Base-by-base conservation (phyloP, 2,797 vertebrate genomes). In the Enteromius radiatus region DNA sequence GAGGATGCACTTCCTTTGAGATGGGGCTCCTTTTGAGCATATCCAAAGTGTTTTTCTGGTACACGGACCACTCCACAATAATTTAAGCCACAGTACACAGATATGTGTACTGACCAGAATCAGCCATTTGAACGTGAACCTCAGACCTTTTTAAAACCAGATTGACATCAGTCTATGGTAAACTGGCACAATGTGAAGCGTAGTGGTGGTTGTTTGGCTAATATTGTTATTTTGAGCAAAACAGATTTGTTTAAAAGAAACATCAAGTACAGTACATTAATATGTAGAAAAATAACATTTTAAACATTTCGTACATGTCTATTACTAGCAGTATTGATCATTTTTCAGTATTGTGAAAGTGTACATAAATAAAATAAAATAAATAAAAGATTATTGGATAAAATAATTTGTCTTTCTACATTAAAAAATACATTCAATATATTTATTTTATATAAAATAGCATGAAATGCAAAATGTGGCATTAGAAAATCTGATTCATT, bases 1-100 rank as follows among this genome's bases (percentile, higher is more conserved):
- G 90, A 91, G 90, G 90, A 89, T 88, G 86, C 83, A 84, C 87
- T 89, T 86, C 85, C 90, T 91, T 91, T 91, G 90, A 91, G 89
- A 87, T 76, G 61, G 70, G 67, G 73, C 83, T 90, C 85, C 89
- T 90, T 90, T 91, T 91, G 90, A 90, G 90, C 89, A 91, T 88
- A 89, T 87, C 90, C 89, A 89, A 88, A 90, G 86, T 90, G 87
- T 89, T 88, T 87, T 88, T 85, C 82, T 78, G 76, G 64, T 88
- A 85, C 81, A 85, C 63, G 84, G 84, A 87, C 85, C 82, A 70
- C 84, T 85, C 86, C 84, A 86, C 86, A 83, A 87, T 88, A 86
- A 90, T 87, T 86, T 80, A 83, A 84, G 77, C 76, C 80, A 84
- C 81, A 85, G 84, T 86, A 87, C 85, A 88, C 84, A 84, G 79